Percentiles rank a stretch among this genome's conserved stretches.
Conservation (phyloP, 2,888 invertebrate species). For the Drosophila limbata region DNA sequence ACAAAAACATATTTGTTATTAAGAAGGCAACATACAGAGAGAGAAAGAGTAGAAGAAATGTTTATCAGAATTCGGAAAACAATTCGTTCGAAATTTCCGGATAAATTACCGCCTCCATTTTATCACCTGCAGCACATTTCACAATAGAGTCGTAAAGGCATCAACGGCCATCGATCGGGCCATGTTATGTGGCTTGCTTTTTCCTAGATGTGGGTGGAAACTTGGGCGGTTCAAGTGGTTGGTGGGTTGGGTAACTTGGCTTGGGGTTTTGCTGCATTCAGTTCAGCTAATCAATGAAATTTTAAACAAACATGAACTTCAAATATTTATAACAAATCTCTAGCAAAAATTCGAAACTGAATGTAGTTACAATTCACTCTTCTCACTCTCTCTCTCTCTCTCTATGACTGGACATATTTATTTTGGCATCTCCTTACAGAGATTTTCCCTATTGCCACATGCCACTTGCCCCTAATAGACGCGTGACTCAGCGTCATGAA, state of each 20-base stretch:
- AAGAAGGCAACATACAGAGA: conserved; percentile 16
- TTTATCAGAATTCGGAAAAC: conserved; percentile 52
- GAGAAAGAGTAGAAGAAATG: conserved; percentile 21
- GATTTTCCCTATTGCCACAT: conserved; percentile 1
- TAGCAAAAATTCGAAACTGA: conserved; percentile 5
- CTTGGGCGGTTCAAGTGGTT: not conserved
- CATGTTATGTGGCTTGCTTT: conserved; percentile 20
- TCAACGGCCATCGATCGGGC: conserved; percentile 29
- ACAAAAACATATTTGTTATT: conserved; percentile 49
- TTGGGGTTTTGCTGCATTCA: conserved; percentile 14
- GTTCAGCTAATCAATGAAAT: conserved; percentile 50
- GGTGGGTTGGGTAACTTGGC: conserved; percentile 5
- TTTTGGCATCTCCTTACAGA: conserved; percentile 8
- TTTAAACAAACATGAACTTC: conserved; percentile 43
- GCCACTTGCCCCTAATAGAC: conserved; percentile 34
- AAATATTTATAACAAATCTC: conserved; percentile 36
- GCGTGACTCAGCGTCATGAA: conserved; percentile 54
- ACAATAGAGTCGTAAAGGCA: conserved; percentile 39
- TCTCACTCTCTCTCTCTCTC: not conserved
- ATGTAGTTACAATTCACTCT: conserved; percentile 1
- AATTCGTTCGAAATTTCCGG: conserved; percentile 48
- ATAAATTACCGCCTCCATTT: conserved; percentile 44
- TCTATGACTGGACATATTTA: conserved; percentile 2
- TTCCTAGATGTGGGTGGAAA: conserved; percentile 8
- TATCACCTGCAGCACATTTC: conserved; percentile 38